Evolutionary conservation across 2,888 invertebrate species (phyloP).

Genomic region (Agonopterix heracliana): DNA sequence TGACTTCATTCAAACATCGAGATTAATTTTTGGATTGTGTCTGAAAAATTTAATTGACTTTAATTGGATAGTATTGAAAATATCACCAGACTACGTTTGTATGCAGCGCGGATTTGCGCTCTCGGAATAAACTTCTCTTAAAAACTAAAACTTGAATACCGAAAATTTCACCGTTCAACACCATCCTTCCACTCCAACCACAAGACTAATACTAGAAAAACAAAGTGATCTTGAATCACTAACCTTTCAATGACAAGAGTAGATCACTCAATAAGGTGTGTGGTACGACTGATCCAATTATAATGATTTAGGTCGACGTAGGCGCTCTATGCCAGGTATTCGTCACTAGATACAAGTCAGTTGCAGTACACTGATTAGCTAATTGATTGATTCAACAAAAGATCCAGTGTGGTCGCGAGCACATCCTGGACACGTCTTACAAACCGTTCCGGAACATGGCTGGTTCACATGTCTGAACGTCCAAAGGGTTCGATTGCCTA

Average conservation of each 20-base stretch:
- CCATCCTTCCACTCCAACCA: neutral
- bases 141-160: neutral
- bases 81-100: neutral
- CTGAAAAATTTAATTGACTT: neutral
- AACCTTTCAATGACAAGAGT: constrained; percentile 6
- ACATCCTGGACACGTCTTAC: neutral
- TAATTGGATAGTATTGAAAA: neutral
- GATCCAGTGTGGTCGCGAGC: neutral
- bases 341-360: neutral
- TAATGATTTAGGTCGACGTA: constrained; percentile 35
- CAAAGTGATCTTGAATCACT: constrained; percentile 3
- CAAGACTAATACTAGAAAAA: neutral
- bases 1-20: too few relatives aligned
- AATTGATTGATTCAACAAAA: neutral
- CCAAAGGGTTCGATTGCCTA: too few relatives aligned
- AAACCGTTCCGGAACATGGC: too few relatives aligned
- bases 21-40: too few relatives aligned
- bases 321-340: constrained; percentile 18
- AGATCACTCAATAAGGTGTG: constrained; percentile 21
- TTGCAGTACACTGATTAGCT: neutral
- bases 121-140: too few relatives aligned
- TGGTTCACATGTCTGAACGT: too few relatives aligned
- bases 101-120: too few relatives aligned
- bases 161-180: neutral
- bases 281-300: constrained; percentile 30